Conservation (phyloP, 2,888 invertebrate genomes). For the Metopia argyrocephala region DNA sequence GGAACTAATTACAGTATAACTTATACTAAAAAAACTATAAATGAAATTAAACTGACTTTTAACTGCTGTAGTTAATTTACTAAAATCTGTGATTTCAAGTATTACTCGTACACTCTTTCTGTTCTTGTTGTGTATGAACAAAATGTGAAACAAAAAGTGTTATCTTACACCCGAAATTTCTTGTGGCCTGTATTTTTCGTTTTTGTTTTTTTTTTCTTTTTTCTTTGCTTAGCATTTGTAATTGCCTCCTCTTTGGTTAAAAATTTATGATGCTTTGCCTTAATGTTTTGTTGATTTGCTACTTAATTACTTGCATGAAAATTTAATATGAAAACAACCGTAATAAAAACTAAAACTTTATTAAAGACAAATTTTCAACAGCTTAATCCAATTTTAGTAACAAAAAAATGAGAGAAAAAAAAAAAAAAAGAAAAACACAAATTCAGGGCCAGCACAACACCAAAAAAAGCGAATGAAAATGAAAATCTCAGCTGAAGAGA, state of each 20-base stretch:
- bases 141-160: too few species aligned
- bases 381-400: conserved; percentile 53
- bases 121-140: too few species aligned
- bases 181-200: too few species aligned
- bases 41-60: too few species aligned
- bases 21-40: too few species aligned
- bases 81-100: too few species aligned
- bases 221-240: background rate
- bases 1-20: too few species aligned
- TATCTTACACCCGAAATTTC: too few species aligned
- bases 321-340: conserved; percentile 39
- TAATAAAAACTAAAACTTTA: conserved; percentile 52
- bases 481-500: background rate
- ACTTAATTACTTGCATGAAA: conserved; percentile 47
- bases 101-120: too few species aligned
- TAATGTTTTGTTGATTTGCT: conserved; percentile 17
- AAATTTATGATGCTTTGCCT: background rate
- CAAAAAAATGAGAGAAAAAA: background rate
- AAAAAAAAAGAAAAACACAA: background rate
- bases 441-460: conserved; percentile 25
- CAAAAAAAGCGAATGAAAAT: background rate
- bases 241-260: background rate
- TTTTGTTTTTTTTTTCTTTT: background rate
- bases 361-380: conserved; percentile 46
- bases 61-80: too few species aligned